A percentile compares a stretch with the other conserved stretches of the same genome.
Conservation (phyloP, 2,113 vertebrate species). For the Gopherus flavomarginatus region DNA sequence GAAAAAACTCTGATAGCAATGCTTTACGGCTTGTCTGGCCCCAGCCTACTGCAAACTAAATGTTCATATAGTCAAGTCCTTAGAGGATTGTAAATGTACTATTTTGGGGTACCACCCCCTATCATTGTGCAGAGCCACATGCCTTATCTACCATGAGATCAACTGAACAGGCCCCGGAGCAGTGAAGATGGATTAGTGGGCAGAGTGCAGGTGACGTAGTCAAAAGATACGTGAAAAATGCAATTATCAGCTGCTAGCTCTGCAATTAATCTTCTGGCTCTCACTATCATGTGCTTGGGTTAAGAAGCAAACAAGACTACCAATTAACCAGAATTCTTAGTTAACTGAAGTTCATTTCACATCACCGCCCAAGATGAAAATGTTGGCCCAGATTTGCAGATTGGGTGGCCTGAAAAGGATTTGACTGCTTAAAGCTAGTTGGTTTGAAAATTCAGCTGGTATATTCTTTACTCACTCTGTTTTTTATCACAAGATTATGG, state of each 20-base stretch:
- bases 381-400: not conserved
- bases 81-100: not conserved
- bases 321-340: not conserved
- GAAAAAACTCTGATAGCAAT: not conserved
- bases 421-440: not conserved
- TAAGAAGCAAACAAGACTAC: not conserved
- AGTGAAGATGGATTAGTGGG: not conserved
- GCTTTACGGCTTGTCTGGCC: too few relatives aligned
- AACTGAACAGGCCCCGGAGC: not conserved
- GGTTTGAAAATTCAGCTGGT: not conserved
- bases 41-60: too few relatives aligned
- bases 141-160: not conserved
- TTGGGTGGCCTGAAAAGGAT: not conserved
- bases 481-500: not conserved
- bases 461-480: not conserved
- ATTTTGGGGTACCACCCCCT: not conserved
- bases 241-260: not conserved
- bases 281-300: not conserved
- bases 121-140: not conserved
- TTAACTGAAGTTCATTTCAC: not conserved
- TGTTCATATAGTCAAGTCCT: too few relatives aligned
- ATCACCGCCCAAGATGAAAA: not conserved
- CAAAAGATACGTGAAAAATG: not conserved
- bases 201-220: not conserved
- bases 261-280: not conserved